phyloP scores from a whole-genome alignment of 2,113 vertebrate genomes.

The Eublepharis macularius region DNA sequence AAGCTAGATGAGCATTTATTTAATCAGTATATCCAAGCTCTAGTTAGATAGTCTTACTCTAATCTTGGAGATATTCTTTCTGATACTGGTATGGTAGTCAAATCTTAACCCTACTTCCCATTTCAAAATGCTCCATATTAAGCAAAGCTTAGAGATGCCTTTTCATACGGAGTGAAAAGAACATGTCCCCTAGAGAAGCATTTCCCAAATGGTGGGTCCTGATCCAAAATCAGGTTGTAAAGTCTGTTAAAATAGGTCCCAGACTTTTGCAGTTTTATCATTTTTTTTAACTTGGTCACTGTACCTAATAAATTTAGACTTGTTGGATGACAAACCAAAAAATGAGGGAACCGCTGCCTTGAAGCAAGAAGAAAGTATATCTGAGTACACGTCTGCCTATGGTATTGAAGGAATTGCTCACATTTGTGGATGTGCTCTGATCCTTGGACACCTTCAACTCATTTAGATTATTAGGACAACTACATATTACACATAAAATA shows the following conservation, averaged over 20 bases:
- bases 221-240: too few relatives aligned
- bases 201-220: too few relatives aligned
- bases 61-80: constrained; percentile 2
- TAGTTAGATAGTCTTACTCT: constrained; percentile 18
- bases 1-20: neutral
- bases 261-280: too few relatives aligned
- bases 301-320: too few relatives aligned
- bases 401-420: neutral
- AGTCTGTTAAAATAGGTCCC: too few relatives aligned
- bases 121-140: neutral
- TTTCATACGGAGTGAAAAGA: neutral
- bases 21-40: neutral
- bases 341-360: too few relatives aligned
- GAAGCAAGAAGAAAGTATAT: neutral
- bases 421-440: neutral
- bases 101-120: neutral
- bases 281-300: too few relatives aligned
- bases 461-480: neutral
- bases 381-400: neutral
- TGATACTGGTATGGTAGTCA: neutral
- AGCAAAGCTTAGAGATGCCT: neutral
- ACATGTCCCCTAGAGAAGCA: neutral
- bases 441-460: neutral
- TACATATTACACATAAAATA: neutral
- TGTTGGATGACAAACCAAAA: too few relatives aligned